phyloP scores from a whole-genome alignment of 2,113 vertebrate species.

The Ailurus styani region DNA sequence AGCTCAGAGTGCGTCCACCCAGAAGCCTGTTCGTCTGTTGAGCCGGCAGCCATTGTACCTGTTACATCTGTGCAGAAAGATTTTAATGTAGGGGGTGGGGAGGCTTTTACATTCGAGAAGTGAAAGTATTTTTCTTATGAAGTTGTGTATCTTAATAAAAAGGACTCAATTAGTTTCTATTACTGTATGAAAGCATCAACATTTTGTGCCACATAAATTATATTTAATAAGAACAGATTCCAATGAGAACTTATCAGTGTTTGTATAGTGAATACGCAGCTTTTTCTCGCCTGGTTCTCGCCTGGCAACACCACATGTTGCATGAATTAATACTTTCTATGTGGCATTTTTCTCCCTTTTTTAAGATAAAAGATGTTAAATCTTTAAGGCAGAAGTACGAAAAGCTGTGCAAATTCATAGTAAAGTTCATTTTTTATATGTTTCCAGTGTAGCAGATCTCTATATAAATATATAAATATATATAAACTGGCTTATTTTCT shows the following conservation, averaged over 20 bases:
- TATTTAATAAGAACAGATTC: conserved; percentile 78
- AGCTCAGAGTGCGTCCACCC: conserved; percentile 53
- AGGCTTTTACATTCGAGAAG: conserved; percentile 85
- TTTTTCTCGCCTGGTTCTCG: conserved; percentile 73
- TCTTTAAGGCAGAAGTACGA: conserved; percentile 69
- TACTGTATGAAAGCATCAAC: conserved; percentile 80
- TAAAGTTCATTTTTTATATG: conserved; percentile 80
- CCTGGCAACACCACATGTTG: conserved; percentile 73
- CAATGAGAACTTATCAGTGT: conserved; percentile 74
- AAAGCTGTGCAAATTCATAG: conserved; percentile 81
- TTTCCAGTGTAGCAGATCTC: conserved; percentile 83
- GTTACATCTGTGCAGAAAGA: conserved; percentile 80
- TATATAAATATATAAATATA: conserved; percentile 83
- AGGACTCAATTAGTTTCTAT: conserved; percentile 83
- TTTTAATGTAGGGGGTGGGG: conserved; percentile 80
- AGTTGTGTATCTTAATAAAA: conserved; percentile 87
- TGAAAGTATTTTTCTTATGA: conserved; percentile 89
- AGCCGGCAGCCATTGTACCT: conserved; percentile 73
- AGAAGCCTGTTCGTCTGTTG: conserved; percentile 70
- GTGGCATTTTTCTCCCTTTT: conserved; percentile 75
- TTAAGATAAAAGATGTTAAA: conserved; percentile 76
- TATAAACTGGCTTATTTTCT: conserved; percentile 86
- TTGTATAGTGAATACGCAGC: conserved; percentile 78
- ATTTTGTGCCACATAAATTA: conserved; percentile 83
- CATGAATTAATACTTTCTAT: conserved; percentile 84